These are phyloP conservation scores for Agrotis ipsilon DNA, from an alignment of 2,888 invertebrate genomes.

Conservation along the genomic window DNA sequence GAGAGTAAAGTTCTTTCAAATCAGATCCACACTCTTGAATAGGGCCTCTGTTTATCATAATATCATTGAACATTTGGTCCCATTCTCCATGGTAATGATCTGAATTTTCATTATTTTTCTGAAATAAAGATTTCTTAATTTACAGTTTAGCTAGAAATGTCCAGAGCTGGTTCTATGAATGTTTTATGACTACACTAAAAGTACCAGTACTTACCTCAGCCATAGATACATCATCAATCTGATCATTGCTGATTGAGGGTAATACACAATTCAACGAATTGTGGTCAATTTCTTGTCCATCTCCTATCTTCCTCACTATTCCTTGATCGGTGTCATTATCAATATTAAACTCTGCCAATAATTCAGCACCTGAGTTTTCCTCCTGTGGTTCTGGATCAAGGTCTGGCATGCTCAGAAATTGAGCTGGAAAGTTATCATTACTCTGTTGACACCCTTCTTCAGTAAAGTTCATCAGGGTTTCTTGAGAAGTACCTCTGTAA, in stretches of 20 bases:
- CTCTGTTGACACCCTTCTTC: conserved; percentile 77
- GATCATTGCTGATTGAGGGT: conserved; percentile 84
- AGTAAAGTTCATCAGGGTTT: conserved; percentile 77
- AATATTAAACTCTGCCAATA: conserved; percentile 85
- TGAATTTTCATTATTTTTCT: conserved; percentile 78
- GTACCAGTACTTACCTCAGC: conserved; percentile 74
- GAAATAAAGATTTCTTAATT: conserved; percentile 57
- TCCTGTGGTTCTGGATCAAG: conserved; percentile 77
- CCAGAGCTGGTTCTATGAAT: neutral
- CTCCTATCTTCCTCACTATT: conserved; percentile 72
- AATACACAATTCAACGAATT: conserved; percentile 86
- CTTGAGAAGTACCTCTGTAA: conserved; percentile 77
- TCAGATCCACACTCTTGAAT: conserved; percentile 85
- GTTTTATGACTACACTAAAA: neutral
- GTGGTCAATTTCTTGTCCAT: conserved; percentile 71
- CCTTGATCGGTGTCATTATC: conserved; percentile 78
- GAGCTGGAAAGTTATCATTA: conserved; percentile 77
- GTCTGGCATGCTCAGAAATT: conserved; percentile 86
- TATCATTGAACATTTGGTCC: conserved; percentile 89
- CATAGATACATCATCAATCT: conserved; percentile 83
- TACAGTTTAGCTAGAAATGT: neutral
- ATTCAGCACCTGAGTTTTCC: conserved; percentile 76
- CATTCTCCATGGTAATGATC: conserved; percentile 86
- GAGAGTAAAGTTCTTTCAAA: conserved; percentile 86
- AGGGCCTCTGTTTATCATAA: conserved; percentile 80